phyloP scores from a whole-genome alignment of 1,140 invertebrate species.

The Formica selysi region DNA sequence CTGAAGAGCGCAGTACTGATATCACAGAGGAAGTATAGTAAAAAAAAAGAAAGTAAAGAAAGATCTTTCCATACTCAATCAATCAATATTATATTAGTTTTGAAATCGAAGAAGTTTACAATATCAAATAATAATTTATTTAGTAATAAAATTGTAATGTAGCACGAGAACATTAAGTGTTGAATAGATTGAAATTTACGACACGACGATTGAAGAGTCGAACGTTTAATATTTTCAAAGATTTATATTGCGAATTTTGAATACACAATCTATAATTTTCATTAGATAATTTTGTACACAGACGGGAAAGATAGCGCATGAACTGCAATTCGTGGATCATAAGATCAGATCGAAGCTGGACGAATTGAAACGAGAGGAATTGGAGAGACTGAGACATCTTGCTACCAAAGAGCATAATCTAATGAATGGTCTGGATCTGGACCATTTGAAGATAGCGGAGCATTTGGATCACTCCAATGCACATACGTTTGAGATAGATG shows the following conservation, averaged over 20 bases:
- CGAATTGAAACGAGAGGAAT: conserved; percentile 96
- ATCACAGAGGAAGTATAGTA: no score
- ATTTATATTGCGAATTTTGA: background rate
- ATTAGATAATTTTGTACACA: conserved; percentile 81
- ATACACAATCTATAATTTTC: background rate
- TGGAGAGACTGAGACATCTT: conserved; percentile 92
- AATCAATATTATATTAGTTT: no score
- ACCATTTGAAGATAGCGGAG: conserved; percentile 85
- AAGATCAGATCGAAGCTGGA: conserved; percentile 95
- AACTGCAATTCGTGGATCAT: conserved; percentile 96
- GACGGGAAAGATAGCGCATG: conserved; percentile 96
- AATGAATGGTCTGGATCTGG: conserved; percentile 88
- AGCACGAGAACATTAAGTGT: background rate
- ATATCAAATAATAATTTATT: conserved; percentile 20
- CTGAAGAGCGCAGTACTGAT: no score
- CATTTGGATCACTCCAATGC: conserved; percentile 97
- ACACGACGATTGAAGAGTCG: background rate
- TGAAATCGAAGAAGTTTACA: no score
- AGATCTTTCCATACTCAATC: no score
- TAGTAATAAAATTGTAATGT: conserved; percentile 6
- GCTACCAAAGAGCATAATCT: conserved; percentile 90
- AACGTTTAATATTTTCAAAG: conserved; percentile 6
- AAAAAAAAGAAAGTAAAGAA: no score
- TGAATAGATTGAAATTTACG: background rate
- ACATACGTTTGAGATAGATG: conserved; percentile 97